These are phyloP conservation scores for Chiloscyllium plagiosum DNA, from an alignment of 2,113 vertebrate species.

Conservation along the genomic window DNA sequence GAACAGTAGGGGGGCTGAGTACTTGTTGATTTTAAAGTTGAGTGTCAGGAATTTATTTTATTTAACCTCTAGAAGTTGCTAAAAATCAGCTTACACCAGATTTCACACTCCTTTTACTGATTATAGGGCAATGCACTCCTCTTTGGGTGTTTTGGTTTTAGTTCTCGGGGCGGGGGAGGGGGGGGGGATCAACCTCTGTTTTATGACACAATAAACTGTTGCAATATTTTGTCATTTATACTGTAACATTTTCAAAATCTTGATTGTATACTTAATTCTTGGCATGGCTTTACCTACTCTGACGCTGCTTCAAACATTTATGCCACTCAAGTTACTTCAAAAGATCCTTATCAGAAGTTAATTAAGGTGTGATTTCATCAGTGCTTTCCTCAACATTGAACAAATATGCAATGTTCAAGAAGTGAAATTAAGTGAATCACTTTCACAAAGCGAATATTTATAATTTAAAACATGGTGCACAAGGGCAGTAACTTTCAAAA, in stretches of 20 bases:
- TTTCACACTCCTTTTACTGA: too few relatives aligned
- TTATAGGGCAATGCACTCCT: too few relatives aligned
- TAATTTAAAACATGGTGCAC: background rate
- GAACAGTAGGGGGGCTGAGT: too few relatives aligned
- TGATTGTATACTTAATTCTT: background rate
- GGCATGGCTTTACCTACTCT: background rate
- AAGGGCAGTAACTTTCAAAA: background rate
- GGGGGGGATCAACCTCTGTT: too few relatives aligned
- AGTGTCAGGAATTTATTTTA: too few relatives aligned
- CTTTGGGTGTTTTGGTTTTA: too few relatives aligned
- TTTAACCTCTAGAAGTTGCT: too few relatives aligned
- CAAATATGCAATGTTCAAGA: background rate
- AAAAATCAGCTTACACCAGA: too few relatives aligned
- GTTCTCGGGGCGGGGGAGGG: too few relatives aligned
- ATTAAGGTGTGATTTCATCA: background rate
- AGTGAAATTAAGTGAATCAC: background rate
- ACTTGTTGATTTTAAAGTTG: too few relatives aligned
- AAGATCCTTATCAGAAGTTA: background rate
- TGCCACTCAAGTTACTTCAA: background rate
- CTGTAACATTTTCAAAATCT: background rate
- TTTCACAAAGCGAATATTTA: background rate
- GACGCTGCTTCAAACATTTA: background rate
- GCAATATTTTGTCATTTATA: background rate
- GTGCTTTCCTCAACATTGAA: background rate
- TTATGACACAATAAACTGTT: background rate